Conservation (phyloP, 2,113 vertebrate genomes). For the Lamprotornis superbus region DNA sequence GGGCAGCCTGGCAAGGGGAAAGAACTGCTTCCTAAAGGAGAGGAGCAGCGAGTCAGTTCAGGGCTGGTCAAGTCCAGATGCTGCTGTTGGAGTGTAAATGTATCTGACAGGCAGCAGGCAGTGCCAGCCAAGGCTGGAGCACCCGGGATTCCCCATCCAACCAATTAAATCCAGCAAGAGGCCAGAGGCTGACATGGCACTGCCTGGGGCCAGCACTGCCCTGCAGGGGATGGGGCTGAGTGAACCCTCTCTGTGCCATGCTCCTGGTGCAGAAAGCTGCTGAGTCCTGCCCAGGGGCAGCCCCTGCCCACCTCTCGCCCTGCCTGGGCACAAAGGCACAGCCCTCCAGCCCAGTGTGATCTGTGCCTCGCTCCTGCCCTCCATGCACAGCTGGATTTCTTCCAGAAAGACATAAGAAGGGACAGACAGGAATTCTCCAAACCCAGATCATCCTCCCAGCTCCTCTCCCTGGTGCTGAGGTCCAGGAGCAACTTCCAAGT, state of each 20-base stretch:
- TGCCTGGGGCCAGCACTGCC: not conserved
- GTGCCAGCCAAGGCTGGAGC: not conserved
- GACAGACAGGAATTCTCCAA: not conserved
- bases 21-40: not conserved
- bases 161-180: not conserved
- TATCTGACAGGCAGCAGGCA: not conserved
- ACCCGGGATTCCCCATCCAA: not conserved
- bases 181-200: not conserved
- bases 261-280: fast-evolving
- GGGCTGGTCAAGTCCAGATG: not conserved
- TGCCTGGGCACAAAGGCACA: not conserved
- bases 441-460: fast-evolving
- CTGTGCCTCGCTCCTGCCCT: not conserved
- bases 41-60: not conserved
- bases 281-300: fast-evolving
- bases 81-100: not conserved
- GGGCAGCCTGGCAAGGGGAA: not conserved
- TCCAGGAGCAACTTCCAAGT: fast-evolving
- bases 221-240: fast-evolving
- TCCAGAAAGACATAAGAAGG: not conserved
- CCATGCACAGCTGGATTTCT: fast-evolving
- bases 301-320: not conserved
- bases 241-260: fast-evolving
- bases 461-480: not conserved
- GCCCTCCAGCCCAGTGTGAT: fast-evolving